Evolutionary conservation across 2,888 invertebrate genomes (phyloP).

Genomic region (Neria commutata): DNA sequence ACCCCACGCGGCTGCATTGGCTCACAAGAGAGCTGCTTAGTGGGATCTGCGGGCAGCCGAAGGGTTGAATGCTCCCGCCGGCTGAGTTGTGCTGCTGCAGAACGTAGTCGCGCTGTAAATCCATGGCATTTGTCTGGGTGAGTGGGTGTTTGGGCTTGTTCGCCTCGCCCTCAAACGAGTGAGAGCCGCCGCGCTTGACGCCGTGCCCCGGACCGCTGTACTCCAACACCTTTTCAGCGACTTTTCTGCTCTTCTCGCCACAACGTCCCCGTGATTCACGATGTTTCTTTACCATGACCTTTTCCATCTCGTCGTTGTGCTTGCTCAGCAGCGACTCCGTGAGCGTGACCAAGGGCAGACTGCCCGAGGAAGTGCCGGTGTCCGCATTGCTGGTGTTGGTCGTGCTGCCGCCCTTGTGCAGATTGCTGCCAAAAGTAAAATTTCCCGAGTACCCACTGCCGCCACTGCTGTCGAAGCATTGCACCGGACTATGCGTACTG

Average conservation of each 20-base stretch:
- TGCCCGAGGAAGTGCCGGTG: slow-evolving; percentile 58
- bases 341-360: slow-evolving; percentile 64
- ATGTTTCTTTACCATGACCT: slow-evolving; percentile 74
- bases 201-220: slow-evolving; percentile 63
- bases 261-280: slow-evolving; percentile 67
- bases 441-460: slow-evolving; percentile 69
- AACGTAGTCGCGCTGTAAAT: slow-evolving; percentile 18
- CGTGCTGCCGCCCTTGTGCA: slow-evolving; percentile 65
- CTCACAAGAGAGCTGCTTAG: slow-evolving; percentile 15
- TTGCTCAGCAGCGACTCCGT: slow-evolving; percentile 71
- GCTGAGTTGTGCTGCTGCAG: slow-evolving; percentile 22
- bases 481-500: slow-evolving; percentile 51
- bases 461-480: slow-evolving; percentile 64
- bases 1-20: slow-evolving; percentile 30
- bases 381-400: slow-evolving; percentile 63
- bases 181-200: slow-evolving; percentile 69
- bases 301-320: slow-evolving; percentile 85
- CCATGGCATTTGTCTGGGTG: slow-evolving; percentile 50
- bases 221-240: slow-evolving; percentile 52
- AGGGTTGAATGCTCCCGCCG: slow-evolving; percentile 29
- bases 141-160: slow-evolving; percentile 66
- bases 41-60: slow-evolving; percentile 33
- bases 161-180: slow-evolving; percentile 68
- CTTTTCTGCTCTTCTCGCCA: slow-evolving; percentile 61
- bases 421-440: slow-evolving; percentile 67